These are phyloP conservation scores for Bugula neritina DNA, from an alignment of 2,888 invertebrate species.

Conservation along the genomic window DNA sequence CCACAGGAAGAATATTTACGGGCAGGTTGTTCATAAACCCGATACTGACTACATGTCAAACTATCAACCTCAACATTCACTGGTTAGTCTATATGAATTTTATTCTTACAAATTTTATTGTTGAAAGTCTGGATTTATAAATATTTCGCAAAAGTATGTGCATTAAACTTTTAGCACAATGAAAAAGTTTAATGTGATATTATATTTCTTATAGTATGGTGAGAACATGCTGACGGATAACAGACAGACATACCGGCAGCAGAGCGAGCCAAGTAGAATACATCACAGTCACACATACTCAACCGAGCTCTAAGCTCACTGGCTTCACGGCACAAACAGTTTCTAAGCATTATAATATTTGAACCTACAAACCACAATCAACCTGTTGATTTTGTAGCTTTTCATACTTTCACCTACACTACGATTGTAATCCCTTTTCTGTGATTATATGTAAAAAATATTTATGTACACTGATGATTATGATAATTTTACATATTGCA, in stretches of 20 bases:
- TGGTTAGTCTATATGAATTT: not conserved
- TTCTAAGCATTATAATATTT: not conserved
- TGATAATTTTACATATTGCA: too few species aligned
- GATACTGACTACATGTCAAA: not conserved
- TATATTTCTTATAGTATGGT: constrained; percentile 15
- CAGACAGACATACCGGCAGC: not conserved
- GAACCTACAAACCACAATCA: constrained; percentile 17
- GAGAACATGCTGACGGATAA: not conserved
- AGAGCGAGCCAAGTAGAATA: not conserved
- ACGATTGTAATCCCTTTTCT: not conserved
- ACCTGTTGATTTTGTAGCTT: not conserved
- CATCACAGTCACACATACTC: constrained; percentile 23
- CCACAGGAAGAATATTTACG: constrained; percentile 14
- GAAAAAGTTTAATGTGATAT: not conserved
- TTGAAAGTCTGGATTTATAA: too few species aligned
- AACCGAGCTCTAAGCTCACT: not conserved
- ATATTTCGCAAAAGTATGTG: too few species aligned
- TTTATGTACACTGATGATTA: too few species aligned
- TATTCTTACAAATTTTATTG: too few species aligned
- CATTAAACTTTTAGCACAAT: too few species aligned
- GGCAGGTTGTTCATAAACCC: not conserved
- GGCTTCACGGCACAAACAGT: too few species aligned
- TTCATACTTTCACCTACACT: not conserved
- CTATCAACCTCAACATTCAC: not conserved
- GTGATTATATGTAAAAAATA: not conserved